These are phyloP conservation scores for Eretmocerus hayati DNA, from an alignment of 2,888 invertebrate genomes.

Conservation along the genomic window DNA sequence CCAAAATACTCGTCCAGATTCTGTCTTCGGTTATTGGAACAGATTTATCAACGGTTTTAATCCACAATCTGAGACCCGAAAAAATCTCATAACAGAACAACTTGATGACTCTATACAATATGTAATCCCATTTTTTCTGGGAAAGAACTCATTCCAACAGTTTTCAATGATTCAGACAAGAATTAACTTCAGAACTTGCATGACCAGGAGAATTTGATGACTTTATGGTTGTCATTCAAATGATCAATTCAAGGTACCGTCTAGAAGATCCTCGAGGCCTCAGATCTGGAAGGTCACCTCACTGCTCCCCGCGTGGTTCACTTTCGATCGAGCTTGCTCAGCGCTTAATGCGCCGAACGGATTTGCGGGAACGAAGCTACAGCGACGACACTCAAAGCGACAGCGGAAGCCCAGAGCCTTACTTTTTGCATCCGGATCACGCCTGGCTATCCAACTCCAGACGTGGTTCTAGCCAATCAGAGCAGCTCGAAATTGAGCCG, in stretches of 20 bases:
- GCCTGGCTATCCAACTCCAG: conserved; percentile 72
- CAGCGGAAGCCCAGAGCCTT: conserved; percentile 48
- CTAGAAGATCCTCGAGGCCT: conserved; percentile 71
- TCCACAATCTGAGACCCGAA: too few species aligned
- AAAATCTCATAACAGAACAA: too few species aligned
- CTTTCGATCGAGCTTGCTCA: conserved; percentile 61
- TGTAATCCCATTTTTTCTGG: too few species aligned
- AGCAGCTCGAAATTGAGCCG: conserved; percentile 76
- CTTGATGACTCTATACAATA: too few species aligned
- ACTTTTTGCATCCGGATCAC: conserved; percentile 78
- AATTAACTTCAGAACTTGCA: too few species aligned
- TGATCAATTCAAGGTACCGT: conserved; percentile 58
- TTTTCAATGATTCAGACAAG: too few species aligned
- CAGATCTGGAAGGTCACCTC: conserved; percentile 63
- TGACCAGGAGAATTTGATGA: neutral
- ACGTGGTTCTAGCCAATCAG: conserved; percentile 83
- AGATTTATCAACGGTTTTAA: too few species aligned
- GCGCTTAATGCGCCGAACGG: conserved; percentile 60
- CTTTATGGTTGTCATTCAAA: neutral
- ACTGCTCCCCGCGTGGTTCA: conserved; percentile 73
- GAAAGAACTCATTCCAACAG: too few species aligned
- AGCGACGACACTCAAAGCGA: conserved; percentile 47
- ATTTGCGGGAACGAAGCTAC: conserved; percentile 59
- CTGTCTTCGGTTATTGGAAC: too few species aligned
- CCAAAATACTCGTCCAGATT: too few species aligned